Percentiles rank a stretch among this genome's conserved stretches.
These are phyloP conservation scores for Vulpes vulpes DNA, from an alignment of 2,113 vertebrate genomes.

Conservation along the genomic window DNA sequence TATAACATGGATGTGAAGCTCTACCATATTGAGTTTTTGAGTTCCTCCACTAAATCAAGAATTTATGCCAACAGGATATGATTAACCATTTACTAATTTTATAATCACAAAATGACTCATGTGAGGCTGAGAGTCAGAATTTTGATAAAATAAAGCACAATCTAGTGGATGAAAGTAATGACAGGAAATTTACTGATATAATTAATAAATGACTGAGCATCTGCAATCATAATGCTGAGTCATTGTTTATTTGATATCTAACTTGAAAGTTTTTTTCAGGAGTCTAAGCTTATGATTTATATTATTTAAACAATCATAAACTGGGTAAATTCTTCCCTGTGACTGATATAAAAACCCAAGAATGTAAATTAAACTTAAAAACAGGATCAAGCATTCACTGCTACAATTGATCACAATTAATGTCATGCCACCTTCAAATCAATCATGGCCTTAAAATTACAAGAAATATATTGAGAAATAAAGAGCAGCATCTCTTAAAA, in stretches of 20 bases:
- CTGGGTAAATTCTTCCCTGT: background rate
- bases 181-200: conserved; percentile 60
- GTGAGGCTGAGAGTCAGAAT: background rate
- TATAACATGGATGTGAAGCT: background rate
- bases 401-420: background rate
- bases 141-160: conserved; percentile 40
- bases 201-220: conserved; percentile 56
- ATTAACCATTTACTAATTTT: conserved; percentile 62
- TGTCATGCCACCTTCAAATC: background rate
- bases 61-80: conserved; percentile 55
- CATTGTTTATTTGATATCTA: conserved; percentile 67
- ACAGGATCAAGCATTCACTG: background rate
- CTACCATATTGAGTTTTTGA: background rate
- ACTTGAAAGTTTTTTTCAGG: conserved; percentile 15
- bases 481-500: background rate
- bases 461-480: background rate
- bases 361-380: conserved; percentile 29
- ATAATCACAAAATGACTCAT: conserved; percentile 32
- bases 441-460: background rate
- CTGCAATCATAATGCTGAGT: conserved; percentile 56
- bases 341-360: background rate
- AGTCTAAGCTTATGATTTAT: conserved; percentile 32
- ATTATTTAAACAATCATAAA: conserved; percentile 30
- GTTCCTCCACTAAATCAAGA: background rate
- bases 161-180: background rate